These are phyloP conservation scores for Pelecanoides urinatrix DNA, from an alignment of 2,113 vertebrate species.

Conservation along the genomic window DNA sequence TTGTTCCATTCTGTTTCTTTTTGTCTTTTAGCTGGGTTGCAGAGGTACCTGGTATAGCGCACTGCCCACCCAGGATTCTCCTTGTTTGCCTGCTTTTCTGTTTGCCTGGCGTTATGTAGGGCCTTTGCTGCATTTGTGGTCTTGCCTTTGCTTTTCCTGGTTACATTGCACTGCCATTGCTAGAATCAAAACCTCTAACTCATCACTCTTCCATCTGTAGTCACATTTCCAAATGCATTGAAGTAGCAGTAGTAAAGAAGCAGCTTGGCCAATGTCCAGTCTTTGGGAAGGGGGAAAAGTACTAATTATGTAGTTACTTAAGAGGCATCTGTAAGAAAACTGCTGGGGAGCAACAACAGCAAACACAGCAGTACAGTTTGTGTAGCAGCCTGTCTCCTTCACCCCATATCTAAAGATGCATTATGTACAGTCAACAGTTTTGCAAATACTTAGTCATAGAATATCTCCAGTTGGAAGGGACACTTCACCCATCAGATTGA, in stretches of 20 bases:
- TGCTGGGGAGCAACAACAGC: neutral
- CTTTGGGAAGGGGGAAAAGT: neutral
- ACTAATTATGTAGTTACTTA: neutral
- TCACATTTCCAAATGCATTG: neutral
- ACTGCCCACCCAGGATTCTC: neutral
- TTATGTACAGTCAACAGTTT: neutral
- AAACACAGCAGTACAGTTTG: neutral
- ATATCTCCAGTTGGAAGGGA: neutral
- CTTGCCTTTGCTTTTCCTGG: neutral
- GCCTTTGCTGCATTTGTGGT: neutral
- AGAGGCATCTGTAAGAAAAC: neutral
- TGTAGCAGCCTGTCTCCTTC: neutral
- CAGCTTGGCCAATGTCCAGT: neutral
- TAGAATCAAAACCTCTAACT: neutral
- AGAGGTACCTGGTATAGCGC: neutral
- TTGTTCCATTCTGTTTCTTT: neutral
- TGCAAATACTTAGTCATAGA: neutral
- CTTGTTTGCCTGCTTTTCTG: neutral
- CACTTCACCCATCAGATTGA: neutral
- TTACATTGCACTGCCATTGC: neutral
- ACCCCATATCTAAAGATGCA: neutral
- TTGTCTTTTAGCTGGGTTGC: neutral
- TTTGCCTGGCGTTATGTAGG: neutral
- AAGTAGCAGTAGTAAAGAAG: neutral
- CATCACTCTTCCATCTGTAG: neutral